Evolutionary conservation across 2,888 invertebrate genomes (phyloP).

Genomic region (Melipona bicolor): DNA sequence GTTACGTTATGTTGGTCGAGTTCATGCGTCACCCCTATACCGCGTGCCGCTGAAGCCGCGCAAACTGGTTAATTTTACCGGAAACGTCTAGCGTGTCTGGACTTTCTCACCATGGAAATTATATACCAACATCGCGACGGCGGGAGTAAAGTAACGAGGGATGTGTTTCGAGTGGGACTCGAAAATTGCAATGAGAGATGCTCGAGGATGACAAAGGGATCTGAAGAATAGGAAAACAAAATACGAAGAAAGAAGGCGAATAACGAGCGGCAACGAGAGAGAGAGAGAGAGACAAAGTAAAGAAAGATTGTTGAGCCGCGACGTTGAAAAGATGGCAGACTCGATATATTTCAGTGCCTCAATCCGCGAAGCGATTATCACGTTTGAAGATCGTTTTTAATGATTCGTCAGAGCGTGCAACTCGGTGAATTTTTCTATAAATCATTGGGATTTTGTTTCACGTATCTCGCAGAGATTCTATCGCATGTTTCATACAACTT

Average conservation of each 20-base stretch:
- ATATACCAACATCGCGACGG: not conserved
- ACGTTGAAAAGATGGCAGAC: not conserved
- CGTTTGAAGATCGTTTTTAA: not conserved
- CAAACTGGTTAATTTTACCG: slow-evolving; percentile 64
- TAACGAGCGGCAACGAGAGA: slow-evolving; percentile 23
- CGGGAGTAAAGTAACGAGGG: not conserved
- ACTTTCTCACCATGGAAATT: slow-evolving; percentile 58
- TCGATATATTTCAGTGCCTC: not conserved
- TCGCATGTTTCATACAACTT: not conserved
- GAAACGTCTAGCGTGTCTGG: slow-evolving; percentile 61
- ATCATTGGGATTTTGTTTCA: not conserved
- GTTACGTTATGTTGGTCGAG: not conserved
- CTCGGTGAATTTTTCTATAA: not conserved
- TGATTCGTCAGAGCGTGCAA: not conserved
- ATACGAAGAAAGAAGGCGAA: not conserved
- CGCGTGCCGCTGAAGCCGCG: slow-evolving; percentile 15
- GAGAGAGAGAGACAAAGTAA: not conserved
- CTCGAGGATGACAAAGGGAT: slow-evolving; percentile 29
- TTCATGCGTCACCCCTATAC: slow-evolving; percentile 13
- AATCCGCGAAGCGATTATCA: not conserved
- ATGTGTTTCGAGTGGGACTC: slow-evolving; percentile 27
- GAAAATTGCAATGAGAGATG: slow-evolving; percentile 31
- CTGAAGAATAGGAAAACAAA: not conserved
- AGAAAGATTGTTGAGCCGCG: slow-evolving; percentile 53
- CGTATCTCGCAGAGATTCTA: not conserved